Percentiles rank a stretch among this genome's conserved stretches.
phyloP scores from a whole-genome alignment of 1,140 invertebrate species.

The Heterodera schachtii region DNA sequence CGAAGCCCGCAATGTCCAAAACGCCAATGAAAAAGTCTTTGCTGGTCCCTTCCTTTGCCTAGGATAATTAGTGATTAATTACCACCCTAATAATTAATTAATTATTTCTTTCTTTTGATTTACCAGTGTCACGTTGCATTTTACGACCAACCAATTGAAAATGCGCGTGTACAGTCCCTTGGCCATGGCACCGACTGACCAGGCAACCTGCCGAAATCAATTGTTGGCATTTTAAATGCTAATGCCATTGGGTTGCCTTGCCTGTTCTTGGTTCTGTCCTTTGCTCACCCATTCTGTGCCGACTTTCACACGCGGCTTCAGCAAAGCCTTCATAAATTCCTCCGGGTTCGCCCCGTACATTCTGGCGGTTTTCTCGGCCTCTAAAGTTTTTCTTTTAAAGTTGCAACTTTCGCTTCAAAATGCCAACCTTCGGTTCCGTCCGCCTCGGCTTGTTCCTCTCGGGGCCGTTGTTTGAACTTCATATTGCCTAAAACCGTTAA shows the following conservation, averaged over 20 bases:
- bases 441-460: constrained; percentile 98
- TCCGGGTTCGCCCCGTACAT: constrained; percentile 71
- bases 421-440: constrained; percentile 79
- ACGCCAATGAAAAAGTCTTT: constrained; percentile 76
- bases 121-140: constrained; percentile 62
- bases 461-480: constrained; percentile 99
- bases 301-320: constrained; percentile 73
- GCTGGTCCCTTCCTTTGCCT: constrained; percentile 58
- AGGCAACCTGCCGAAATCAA: constrained; percentile 45
- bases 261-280: constrained; percentile 77
- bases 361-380: constrained; percentile 72
- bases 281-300: constrained; percentile 74
- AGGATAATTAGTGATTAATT: not conserved
- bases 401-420: not conserved
- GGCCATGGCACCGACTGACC: constrained; percentile 70
- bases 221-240: constrained; percentile 34
- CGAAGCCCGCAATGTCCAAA: constrained; percentile 99
- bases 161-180: constrained; percentile 65
- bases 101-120: not conserved
- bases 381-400: constrained; percentile 54
- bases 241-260: constrained; percentile 58
- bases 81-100: not conserved
- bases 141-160: constrained; percentile 65
- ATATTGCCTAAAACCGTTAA: constrained; percentile 73
- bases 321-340: constrained; percentile 71